phyloP scores from a whole-genome alignment of 2,888 invertebrate species.

The Ethmia dodecea region DNA sequence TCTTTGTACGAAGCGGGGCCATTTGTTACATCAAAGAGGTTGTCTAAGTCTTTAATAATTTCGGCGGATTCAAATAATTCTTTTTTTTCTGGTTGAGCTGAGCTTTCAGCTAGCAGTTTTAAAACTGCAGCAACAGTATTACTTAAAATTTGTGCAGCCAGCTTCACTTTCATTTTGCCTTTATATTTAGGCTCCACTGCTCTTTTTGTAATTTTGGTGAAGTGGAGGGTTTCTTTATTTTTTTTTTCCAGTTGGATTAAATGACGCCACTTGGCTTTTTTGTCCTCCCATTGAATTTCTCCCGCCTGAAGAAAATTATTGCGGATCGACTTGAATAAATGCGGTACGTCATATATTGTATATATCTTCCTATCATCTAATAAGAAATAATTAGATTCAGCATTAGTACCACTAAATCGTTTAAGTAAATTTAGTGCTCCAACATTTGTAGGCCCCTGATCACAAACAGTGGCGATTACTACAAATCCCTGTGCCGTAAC shows the following conservation, averaged over 20 bases:
- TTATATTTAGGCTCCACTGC: slow-evolving; percentile 9
- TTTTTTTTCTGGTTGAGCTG: no score
- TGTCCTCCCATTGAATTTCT: neutral
- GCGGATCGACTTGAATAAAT: slow-evolving; percentile 12
- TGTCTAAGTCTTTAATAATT: slow-evolving; percentile 6
- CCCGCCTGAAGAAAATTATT: slow-evolving; percentile 7
- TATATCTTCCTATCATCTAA: neutral
- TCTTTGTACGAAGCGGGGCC: slow-evolving; percentile 6
- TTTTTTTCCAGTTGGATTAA: neutral
- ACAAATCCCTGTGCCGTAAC: neutral
- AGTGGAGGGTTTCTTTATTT: slow-evolving; percentile 1
- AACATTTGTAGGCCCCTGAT: neutral
- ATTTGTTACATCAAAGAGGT: slow-evolving; percentile 13
- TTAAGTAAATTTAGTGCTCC: neutral
- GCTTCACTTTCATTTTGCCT: slow-evolving; percentile 14
- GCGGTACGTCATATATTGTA: neutral
- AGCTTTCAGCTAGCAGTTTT: slow-evolving; percentile 2
- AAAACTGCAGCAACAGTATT: slow-evolving; percentile 12
- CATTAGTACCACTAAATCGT: neutral
- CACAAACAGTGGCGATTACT: neutral
- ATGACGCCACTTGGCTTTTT: neutral
- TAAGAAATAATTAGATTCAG: neutral
- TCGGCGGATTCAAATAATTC: slow-evolving; percentile 8
- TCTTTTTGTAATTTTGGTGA: slow-evolving; percentile 6
- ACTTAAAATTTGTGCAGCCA: slow-evolving; percentile 14